Evolutionary conservation across 2,888 invertebrate genomes (phyloP), one percentile per base, ranked within the genome.

Genomic region (Callyntrura guangdongensis): DNA sequence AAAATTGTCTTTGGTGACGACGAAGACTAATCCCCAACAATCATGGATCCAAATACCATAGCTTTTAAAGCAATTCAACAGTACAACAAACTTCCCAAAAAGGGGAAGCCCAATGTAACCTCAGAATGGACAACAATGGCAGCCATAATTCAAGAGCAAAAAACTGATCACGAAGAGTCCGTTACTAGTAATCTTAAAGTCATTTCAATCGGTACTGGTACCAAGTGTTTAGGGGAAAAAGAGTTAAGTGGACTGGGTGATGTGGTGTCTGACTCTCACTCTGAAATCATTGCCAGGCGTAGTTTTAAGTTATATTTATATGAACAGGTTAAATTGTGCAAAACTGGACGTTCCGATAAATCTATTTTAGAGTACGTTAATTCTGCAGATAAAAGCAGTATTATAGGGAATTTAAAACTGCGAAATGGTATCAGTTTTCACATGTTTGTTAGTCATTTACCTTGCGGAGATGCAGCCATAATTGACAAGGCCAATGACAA

Each of bases 391-490:
- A 74, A 47, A 0, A 12, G 8, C 49, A 69, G n/a, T 0, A 9
- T 90, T 20, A 14, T 59, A 1, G 27, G 53, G 0, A 95, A 95
- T 90, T 96, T 96, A 94, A 94, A 94, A 86, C 91, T 98, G 0
- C 96, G 96, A 94, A 94, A 95, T 3, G 95, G 95, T 59, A 95
- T 97, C 36, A 95, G 96, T 45, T 98, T 98, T 95, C 97, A 98
- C 94, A 97, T 99, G 94, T 98, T 97, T 94, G 97, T 97, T 47
- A 98, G 98, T 81, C 97, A 98, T 94, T 96, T 97, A 59, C 99
- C 99, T 20, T 99, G 99, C 95, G 99, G 99, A 0, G 99, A 99
- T 96, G 98, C 98, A 14, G 97, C 98, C 20, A 99, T 99, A 94
- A 96, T 97, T 95, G 81, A 83, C 4, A 67, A 85, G 94, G 81